Percentiles rank a stretch among this genome's conserved stretches.
Conservation (phyloP, 2,113 vertebrate species). For the Crotalus viridis region DNA sequence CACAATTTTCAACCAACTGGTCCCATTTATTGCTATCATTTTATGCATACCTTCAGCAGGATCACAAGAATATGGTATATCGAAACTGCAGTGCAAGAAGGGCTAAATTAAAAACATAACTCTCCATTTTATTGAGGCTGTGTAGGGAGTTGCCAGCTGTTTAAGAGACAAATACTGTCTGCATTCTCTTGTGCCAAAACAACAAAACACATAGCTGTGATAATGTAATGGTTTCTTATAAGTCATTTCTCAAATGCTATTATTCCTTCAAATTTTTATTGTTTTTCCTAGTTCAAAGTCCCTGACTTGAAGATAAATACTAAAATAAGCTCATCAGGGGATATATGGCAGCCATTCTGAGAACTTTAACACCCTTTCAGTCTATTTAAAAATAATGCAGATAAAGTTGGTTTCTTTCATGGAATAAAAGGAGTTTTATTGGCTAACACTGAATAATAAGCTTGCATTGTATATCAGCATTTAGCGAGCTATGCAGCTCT, state of each 20-base stretch:
- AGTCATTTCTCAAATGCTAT: conserved; percentile 22
- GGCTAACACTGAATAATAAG: neutral
- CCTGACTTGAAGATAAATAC: conserved; percentile 46
- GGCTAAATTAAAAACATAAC: conserved; percentile 34
- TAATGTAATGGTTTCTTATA: conserved; percentile 12
- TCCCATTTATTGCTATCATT: conserved; percentile 15
- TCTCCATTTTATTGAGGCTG: conserved; percentile 24
- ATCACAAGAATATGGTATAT: conserved; percentile 13
- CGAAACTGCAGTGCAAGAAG: conserved; percentile 12
- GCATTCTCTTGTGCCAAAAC: neutral
- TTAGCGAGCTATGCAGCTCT: neutral
- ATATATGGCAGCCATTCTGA: conserved; percentile 8
- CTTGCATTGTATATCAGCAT: conserved; percentile 1
- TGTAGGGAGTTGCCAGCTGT: conserved; percentile 2
- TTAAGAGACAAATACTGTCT: conserved; percentile 19
- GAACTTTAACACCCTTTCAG: conserved; percentile 23
- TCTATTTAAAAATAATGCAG: conserved; percentile 17
- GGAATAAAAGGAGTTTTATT: neutral
- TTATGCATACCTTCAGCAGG: conserved; percentile 25
- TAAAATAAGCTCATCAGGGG: neutral
- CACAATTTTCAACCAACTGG: conserved; percentile 7
- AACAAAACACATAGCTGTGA: conserved; percentile 8
- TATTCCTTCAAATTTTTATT: conserved; percentile 19
- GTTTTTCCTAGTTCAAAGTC: conserved; percentile 25
- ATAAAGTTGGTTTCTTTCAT: neutral